Percentiles rank a stretch among this genome's conserved stretches.
These are phyloP conservation scores for Saguinus midas DNA, from an alignment of 2,113 vertebrate species.

Conservation along the genomic window DNA sequence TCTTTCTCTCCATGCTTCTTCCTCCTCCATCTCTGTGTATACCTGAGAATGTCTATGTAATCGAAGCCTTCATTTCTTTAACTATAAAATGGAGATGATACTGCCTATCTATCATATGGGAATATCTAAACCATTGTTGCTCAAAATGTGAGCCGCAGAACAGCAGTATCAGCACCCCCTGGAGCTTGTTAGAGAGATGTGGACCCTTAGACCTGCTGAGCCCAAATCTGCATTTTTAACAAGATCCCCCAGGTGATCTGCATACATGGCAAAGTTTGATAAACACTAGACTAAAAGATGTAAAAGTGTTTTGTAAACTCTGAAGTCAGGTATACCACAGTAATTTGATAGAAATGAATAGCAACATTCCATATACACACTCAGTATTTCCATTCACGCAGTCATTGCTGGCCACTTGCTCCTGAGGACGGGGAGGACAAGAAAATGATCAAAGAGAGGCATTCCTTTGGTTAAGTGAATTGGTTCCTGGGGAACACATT, in stretches of 20 bases:
- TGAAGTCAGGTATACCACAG: background rate
- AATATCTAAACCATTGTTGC: background rate
- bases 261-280: background rate
- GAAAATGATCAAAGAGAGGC: background rate
- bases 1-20: background rate
- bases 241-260: background rate
- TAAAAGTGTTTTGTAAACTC: background rate
- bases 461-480: background rate
- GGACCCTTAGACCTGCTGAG: background rate
- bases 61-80: background rate
- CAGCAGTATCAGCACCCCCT: background rate
- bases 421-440: background rate
- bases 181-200: background rate
- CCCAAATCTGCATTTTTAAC: background rate
- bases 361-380: background rate
- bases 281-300: background rate
- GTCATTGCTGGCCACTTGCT: background rate
- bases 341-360: background rate
- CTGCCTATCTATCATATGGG: background rate
- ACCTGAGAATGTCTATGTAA: background rate
- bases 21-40: background rate
- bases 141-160: background rate
- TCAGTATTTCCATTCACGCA: background rate
- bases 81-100: background rate
- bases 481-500: background rate